These are phyloP conservation scores for Gymnogyps californianus DNA, from an alignment of 2,113 vertebrate species.

Conservation along the genomic window DNA sequence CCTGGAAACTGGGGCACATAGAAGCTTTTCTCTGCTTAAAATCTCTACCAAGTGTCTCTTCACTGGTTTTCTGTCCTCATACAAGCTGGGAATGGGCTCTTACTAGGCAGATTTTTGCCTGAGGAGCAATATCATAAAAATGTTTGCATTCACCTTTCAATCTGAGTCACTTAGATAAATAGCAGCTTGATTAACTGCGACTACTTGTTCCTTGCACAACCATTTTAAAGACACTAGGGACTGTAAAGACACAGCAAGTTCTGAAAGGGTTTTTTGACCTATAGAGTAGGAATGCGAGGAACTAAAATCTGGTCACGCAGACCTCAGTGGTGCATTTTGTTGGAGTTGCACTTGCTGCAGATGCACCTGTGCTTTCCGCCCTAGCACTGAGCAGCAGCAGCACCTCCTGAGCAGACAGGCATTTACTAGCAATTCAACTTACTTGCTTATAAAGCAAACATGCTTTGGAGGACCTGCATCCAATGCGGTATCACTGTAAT, in stretches of 20 bases:
- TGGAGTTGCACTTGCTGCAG: background rate
- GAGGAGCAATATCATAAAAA: background rate
- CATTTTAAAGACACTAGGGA: background rate
- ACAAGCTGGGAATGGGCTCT: background rate
- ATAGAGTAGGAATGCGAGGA: background rate
- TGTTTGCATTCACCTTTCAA: background rate
- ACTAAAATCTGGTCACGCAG: background rate
- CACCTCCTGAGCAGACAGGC: background rate
- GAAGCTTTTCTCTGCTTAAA: background rate
- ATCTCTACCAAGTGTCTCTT: background rate
- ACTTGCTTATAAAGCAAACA: background rate
- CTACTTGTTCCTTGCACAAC: background rate
- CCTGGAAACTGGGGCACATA: background rate
- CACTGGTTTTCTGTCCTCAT: background rate
- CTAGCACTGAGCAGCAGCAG: background rate
- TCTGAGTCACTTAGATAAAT: background rate
- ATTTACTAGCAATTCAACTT: background rate
- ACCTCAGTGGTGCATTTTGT: background rate
- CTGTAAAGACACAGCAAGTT: background rate
- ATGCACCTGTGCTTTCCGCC: background rate
- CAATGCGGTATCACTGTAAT: fast-evolving
- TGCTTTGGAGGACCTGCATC: background rate
- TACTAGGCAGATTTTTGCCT: background rate
- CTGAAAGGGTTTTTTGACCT: background rate
- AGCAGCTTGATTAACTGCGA: background rate